A percentile compares a stretch with the other conserved stretches of the same genome.
Conservation (phyloP, 1,140 invertebrate genomes). For the Frieseomelitta varia region DNA sequence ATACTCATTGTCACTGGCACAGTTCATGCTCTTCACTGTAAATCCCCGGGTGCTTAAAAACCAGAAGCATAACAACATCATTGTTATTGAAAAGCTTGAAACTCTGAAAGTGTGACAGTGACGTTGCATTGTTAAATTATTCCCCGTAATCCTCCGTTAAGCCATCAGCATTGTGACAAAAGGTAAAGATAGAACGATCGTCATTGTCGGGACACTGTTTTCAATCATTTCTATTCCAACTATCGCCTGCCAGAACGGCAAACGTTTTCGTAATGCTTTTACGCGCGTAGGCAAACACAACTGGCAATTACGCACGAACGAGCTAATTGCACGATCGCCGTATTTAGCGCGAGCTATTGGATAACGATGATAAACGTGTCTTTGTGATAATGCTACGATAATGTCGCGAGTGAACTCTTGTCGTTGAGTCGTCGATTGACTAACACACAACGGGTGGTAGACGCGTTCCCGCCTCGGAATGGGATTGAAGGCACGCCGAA, state of each 20-base stretch:
- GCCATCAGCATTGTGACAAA: neutral
- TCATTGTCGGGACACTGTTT: neutral
- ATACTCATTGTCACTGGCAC: too few relatives aligned
- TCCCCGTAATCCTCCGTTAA: neutral
- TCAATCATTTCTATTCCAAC: neutral
- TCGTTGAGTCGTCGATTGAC: neutral
- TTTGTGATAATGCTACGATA: neutral
- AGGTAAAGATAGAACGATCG: neutral
- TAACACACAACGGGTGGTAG: constrained; percentile 7
- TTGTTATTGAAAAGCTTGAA: neutral
- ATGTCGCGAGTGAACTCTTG: too few relatives aligned
- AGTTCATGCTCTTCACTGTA: too few relatives aligned
- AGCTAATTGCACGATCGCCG: constrained; percentile 25
- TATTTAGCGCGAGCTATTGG: constrained; percentile 55
- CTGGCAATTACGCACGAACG: neutral
- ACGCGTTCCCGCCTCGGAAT: neutral
- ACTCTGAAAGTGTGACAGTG: neutral
- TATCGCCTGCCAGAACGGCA: neutral
- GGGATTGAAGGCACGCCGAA: neutral
- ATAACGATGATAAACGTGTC: constrained; percentile 54
- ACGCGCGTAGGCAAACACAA: constrained; percentile 12
- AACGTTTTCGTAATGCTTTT: neutral
- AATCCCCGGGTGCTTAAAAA: neutral
- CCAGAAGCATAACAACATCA: neutral
- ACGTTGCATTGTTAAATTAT: neutral